phyloP scores from a whole-genome alignment of 2,113 vertebrate genomes.

The Anser cygnoides region DNA sequence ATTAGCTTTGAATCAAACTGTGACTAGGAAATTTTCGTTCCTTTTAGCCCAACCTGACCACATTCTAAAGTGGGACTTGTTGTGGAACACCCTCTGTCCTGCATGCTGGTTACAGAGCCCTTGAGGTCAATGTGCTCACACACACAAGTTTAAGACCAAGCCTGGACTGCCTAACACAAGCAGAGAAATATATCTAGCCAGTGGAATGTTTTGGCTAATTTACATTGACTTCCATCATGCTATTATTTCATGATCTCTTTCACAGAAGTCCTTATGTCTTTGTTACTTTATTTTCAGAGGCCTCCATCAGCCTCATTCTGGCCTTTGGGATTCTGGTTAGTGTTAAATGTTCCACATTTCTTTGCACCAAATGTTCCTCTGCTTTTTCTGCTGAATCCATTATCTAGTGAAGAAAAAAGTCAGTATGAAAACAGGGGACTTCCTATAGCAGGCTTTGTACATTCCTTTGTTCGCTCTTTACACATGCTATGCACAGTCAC shows the following conservation, averaged over 20 bases:
- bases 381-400: background rate
- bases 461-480: background rate
- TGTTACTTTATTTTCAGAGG: background rate
- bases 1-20: conserved; percentile 22
- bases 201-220: background rate
- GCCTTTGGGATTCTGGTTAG: background rate
- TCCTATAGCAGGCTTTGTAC: background rate
- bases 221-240: background rate
- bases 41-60: background rate
- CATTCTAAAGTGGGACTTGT: background rate
- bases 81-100: background rate
- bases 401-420: background rate
- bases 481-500: background rate
- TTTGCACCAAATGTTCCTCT: background rate
- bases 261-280: background rate
- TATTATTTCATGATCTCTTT: background rate
- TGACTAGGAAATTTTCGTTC: background rate
- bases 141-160: background rate
- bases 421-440: background rate
- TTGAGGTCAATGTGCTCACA: background rate
- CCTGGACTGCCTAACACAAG: background rate
- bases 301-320: background rate
- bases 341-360: background rate
- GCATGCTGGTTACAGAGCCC: background rate
- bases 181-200: background rate